phyloP scores from a whole-genome alignment of 2,113 vertebrate species.

The Microtus ochrogaster region DNA sequence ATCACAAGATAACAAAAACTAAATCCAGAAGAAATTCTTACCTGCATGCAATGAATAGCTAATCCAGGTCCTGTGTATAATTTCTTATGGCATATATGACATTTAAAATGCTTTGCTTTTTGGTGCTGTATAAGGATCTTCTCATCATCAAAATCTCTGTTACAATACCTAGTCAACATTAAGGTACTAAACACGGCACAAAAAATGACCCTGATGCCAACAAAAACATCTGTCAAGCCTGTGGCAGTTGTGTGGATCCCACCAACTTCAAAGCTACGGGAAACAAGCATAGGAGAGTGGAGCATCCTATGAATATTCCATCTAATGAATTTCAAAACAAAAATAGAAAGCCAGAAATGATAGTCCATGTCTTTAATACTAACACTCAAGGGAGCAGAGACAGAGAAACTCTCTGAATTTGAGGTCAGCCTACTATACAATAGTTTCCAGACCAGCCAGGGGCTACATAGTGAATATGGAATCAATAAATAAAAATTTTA shows the following conservation, averaged over 20 bases:
- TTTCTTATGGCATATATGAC: constrained; percentile 99
- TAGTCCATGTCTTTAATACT: neutral
- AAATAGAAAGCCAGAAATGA: neutral
- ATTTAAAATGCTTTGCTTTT: constrained; percentile 99
- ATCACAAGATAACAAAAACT: neutral
- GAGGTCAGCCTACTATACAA: too few relatives aligned
- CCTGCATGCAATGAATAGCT: constrained; percentile 99
- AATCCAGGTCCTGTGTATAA: constrained; percentile 97
- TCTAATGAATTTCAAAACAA: neutral
- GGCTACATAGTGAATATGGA: neutral
- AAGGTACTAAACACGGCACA: constrained; percentile 82
- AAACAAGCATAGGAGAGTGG: neutral
- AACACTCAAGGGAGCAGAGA: neutral
- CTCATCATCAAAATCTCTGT: constrained; percentile 99
- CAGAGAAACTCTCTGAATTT: neutral
- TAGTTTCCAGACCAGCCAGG: neutral
- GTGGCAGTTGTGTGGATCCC: neutral
- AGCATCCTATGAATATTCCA: neutral
- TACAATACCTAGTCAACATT: constrained; percentile 94
- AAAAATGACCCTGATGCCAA: neutral
- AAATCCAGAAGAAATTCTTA: constrained; percentile 78
- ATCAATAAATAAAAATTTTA: neutral
- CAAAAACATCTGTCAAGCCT: neutral
- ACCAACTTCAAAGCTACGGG: neutral
- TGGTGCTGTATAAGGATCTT: constrained; percentile 99